Base-by-base conservation (phyloP, 64 coral and sea anemone species). In the Montipora capricornis region DNA sequence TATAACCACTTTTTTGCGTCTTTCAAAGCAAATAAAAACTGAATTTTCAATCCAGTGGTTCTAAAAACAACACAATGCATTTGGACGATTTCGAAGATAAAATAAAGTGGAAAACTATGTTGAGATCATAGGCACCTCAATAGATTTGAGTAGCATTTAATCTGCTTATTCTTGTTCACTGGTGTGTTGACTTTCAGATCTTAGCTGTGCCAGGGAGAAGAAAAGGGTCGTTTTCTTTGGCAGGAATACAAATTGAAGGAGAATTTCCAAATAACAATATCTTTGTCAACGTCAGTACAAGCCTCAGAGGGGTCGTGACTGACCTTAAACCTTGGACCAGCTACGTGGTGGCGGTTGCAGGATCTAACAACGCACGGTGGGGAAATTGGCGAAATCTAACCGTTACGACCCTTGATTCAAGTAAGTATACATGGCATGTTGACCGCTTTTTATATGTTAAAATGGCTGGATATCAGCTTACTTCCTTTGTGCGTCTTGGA, bases 361-460 rank as follows among this genome's bases (percentile, higher is more conserved):
- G 64, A 10, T 86, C 73, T 26, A 86, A 86, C 64, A 86, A 49
- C 49, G 82, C 16, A 17, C 66, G 82, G 20, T 15, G 52, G 10
- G 66, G 82, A 70, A 14, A 24, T 11, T 4, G 6, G 9, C 3
- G 0, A 1, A 49, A 6, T 49, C 20, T 48, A 71, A 20, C 3
- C 3, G 37, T 86, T 19, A 86, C 19, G 1, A 86, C 82, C 47
- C 66, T 86, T 4, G 82, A 86, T 71, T 70, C 66, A 44, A 70
- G 82, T 86, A 86, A 86, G 82, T 71, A 9, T 1, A 49, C 3
- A 19, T 14, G 11, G 4, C 16, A 29, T 29, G 29, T 29, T 29
- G 29, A 29, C 29, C 29, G 29, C 29, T 29, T 29, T 29, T 29
- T 29, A 29, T 1, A 29, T 29, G 0, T 29, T 29, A 29, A 29